Conservation (phyloP, 2,113 vertebrate species). For the Oophaga pumilio region DNA sequence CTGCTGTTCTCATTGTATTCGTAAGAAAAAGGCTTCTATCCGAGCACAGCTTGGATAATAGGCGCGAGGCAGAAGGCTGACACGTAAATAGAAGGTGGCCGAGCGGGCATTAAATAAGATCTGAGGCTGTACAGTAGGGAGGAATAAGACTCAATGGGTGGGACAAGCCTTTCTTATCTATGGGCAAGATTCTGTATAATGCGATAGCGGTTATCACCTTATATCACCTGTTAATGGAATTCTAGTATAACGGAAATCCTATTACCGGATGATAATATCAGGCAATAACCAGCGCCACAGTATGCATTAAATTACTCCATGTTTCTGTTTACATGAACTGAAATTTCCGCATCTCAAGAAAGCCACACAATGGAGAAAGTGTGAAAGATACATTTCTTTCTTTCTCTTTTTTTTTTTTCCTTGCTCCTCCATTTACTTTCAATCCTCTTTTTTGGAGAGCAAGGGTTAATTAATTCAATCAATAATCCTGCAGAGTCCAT, state of each 20-base stretch:
- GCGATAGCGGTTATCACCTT: conserved; percentile 38
- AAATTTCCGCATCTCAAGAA: neutral
- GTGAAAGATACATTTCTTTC: neutral
- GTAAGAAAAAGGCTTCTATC: neutral
- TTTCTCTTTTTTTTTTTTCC: neutral
- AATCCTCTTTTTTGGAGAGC: neutral
- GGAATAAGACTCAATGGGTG: conserved; percentile 35
- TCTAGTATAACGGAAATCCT: conserved; percentile 31
- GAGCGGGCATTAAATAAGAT: conserved; percentile 26
- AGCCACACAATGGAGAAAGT: neutral
- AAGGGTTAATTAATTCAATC: conserved; percentile 58
- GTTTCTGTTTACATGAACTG: conserved; percentile 18
- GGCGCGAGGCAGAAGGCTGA: neutral
- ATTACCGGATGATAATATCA: conserved; percentile 38
- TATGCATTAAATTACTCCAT: conserved; percentile 25
- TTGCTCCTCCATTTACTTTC: neutral
- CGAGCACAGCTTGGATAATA: conserved; percentile 24
- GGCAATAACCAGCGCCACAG: conserved; percentile 14
- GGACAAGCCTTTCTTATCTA: conserved; percentile 45
- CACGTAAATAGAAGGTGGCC: neutral
- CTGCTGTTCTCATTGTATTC: conserved; percentile 28
- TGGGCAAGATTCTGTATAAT: conserved; percentile 34
- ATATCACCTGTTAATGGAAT: conserved; percentile 48
- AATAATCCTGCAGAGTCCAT: conserved; percentile 51
- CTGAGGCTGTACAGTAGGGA: conserved; percentile 31